phyloP scores from a whole-genome alignment of 2,113 vertebrate species.

The Ochotona curzoniae region DNA sequence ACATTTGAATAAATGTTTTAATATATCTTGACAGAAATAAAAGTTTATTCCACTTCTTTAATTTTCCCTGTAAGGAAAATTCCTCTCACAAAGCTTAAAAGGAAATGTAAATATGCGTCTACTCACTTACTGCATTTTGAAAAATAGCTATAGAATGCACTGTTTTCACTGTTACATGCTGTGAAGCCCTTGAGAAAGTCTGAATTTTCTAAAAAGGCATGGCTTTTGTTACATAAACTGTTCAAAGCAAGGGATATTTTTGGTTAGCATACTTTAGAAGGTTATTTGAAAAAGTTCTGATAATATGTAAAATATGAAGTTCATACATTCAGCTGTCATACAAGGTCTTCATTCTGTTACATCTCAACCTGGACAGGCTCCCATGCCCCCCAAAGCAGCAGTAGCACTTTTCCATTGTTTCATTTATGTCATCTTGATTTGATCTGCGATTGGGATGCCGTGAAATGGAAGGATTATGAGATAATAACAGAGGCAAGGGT shows the following conservation, averaged over 20 bases:
- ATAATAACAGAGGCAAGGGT: constrained; percentile 6
- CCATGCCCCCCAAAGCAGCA: not conserved
- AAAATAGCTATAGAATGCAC: constrained; percentile 11
- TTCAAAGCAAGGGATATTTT: constrained; percentile 40
- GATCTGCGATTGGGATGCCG: constrained; percentile 20
- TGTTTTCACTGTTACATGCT: constrained; percentile 11
- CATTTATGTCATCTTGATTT: constrained; percentile 40
- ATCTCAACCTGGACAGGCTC: constrained; percentile 38
- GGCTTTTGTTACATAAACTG: constrained; percentile 30
- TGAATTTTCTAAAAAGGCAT: constrained; percentile 52
- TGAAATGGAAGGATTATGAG: constrained; percentile 33
- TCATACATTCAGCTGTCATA: constrained; percentile 17
- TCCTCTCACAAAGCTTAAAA: constrained; percentile 8
- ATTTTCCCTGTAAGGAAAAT: constrained; percentile 61
- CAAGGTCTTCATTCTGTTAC: not conserved
- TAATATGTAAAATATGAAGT: constrained; percentile 42
- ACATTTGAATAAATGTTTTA: constrained; percentile 45
- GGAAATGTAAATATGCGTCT: constrained; percentile 28
- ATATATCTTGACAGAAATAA: constrained; percentile 31
- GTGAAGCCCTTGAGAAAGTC: constrained; percentile 28
- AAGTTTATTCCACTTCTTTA: constrained; percentile 36
- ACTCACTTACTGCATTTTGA: constrained; percentile 34
- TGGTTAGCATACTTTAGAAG: constrained; percentile 20
- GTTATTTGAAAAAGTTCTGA: not conserved
- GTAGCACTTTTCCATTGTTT: constrained; percentile 49